Percentiles rank a stretch among this genome's conserved stretches.
phyloP scores from a whole-genome alignment of 2,888 invertebrate genomes.

The Chirona hameri region DNA sequence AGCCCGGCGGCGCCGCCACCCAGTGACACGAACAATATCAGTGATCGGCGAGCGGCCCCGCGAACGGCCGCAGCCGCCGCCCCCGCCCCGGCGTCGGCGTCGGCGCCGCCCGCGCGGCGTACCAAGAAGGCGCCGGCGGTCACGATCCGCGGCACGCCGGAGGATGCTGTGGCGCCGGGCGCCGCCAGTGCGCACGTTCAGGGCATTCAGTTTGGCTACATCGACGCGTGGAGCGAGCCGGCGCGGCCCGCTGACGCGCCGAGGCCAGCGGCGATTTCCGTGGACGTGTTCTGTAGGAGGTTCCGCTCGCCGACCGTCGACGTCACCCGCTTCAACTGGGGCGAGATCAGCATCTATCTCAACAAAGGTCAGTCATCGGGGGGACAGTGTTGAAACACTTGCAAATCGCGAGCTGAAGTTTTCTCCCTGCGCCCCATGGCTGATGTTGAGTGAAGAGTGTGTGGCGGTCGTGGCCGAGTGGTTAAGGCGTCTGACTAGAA shows the following conservation, averaged over 20 bases:
- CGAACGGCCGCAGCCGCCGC: neutral
- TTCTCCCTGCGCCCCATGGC: too few species aligned
- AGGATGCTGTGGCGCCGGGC: neutral
- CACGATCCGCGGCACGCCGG: constrained; percentile 2
- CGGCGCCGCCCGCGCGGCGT: neutral
- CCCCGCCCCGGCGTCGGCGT: neutral
- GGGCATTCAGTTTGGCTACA: constrained; percentile 1
- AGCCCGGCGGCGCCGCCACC: neutral
- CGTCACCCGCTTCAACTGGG: constrained; percentile 10
- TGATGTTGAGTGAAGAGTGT: too few species aligned
- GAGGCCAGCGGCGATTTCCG: neutral
- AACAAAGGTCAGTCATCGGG: neutral
- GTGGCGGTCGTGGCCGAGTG: too few species aligned
- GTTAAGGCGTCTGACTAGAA: too few species aligned
- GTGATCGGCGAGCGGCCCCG: neutral
- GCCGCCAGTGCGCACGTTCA: constrained; percentile 7
- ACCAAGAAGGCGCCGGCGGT: constrained; percentile 7
- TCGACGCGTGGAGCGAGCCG: neutral
- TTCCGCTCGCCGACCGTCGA: neutral
- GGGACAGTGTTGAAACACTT: neutral
- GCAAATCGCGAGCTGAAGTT: too few species aligned
- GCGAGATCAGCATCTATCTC: neutral
- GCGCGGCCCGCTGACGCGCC: neutral
- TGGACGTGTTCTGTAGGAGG: neutral
- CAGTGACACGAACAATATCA: neutral